Base-by-base conservation (phyloP, 2,797 vertebrate genomes). In the Microcaecilia unicolor region DNA sequence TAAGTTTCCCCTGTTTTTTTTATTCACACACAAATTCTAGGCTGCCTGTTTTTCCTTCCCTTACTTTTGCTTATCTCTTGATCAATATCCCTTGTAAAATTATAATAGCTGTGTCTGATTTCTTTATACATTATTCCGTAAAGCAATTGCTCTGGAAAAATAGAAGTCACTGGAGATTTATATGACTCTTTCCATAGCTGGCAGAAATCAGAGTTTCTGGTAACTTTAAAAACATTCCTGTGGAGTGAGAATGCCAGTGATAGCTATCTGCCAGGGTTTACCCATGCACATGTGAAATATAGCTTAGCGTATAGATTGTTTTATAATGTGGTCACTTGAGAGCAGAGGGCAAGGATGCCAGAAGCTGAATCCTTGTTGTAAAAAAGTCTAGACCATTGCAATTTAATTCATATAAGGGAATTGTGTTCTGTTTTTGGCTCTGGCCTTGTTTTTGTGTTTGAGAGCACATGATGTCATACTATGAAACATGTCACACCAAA, bases 401-500 rank as follows among this genome's bases (percentile, higher is more conserved):
- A 61, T 74, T 67, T 68, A 71, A 76, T 70, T 78, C 71, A 70
- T 48, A 22, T 71, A 17, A 61, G 59, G 63, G 70, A 71, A 63
- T 64, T 66, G 61, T 66, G 45, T 56, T 67, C 41, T 39, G 26
- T 48, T 68, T 57, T 58, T 62, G 69, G 64, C 64, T 35, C 42
- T 32, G 42, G 48, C 21, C 35, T 29, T 48, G 51, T 42, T 54
- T 50, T 56, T 76, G 67, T 75, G 9, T 71, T 74, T 72, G 74
- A 74, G 66, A 70, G 61, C 61, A 64, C 60, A 65, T 83, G 79
- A 83, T 83, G 76, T 83, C 72, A 80, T 67, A 45, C 52, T 72
- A 65, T 58, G 50, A 42, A 57, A 61, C 28, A 39, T 76, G 73
- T 78, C 68, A 61, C 50, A 61, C 69, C 58, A 67, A 73, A 69